These are phyloP conservation scores for Nibea albiflora DNA, from an alignment of 2,113 vertebrate species.

Conservation along the genomic window DNA sequence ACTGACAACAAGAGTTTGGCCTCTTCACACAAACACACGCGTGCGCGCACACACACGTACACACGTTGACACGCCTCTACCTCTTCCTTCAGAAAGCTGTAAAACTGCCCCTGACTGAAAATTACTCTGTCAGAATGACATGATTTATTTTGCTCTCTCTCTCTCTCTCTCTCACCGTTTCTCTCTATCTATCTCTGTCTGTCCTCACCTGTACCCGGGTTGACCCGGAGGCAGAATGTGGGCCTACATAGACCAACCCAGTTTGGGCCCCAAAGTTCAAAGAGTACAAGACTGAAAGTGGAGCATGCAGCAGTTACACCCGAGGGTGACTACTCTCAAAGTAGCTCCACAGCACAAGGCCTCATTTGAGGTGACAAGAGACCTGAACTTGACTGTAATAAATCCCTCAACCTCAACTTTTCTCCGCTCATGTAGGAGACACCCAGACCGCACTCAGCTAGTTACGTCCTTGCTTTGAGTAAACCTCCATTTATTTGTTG, in stretches of 20 bases:
- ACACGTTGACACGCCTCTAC: neutral
- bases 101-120: conserved; percentile 13
- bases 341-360: neutral
- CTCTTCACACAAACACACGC: conserved; percentile 2
- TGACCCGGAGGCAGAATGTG: neutral
- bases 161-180: neutral
- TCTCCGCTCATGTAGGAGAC: neutral
- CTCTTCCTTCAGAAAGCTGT: conserved; percentile 7
- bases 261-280: neutral
- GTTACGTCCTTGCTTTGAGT: too few relatives aligned
- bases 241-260: neutral
- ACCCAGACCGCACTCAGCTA: neutral
- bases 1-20: neutral
- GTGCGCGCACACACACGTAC: neutral
- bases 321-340: neutral
- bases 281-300: neutral
- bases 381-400: neutral
- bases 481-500: neutral
- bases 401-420: neutral
- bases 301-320: neutral
- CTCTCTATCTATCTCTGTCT: neutral
- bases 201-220: neutral
- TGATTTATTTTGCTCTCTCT: conserved; percentile 20
- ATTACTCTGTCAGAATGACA: conserved; percentile 14
- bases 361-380: neutral